Evolutionary conservation across 1,140 invertebrate genomes (phyloP).

Genomic region (Lepidotrigona ventralis): DNA sequence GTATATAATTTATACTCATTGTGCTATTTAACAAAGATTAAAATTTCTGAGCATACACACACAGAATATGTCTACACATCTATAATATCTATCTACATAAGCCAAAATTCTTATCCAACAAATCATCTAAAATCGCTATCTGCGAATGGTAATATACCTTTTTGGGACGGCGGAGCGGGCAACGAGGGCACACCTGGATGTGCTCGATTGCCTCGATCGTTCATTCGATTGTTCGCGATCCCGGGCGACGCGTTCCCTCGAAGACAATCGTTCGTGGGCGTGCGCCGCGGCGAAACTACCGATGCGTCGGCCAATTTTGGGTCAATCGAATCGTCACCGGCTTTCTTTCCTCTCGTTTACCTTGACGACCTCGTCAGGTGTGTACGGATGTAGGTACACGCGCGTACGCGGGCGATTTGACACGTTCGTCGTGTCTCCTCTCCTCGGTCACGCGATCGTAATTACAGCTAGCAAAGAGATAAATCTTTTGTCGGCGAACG

Average conservation of each 20-base stretch:
- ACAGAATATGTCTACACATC: too few relatives aligned
- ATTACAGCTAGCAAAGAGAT: slow-evolving; percentile 21
- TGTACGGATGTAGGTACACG: not conserved
- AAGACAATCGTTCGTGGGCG: slow-evolving; percentile 71
- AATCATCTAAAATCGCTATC: too few relatives aligned
- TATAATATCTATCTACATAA: too few relatives aligned
- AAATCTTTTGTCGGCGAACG: slow-evolving; percentile 20
- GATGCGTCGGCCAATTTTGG: slow-evolving; percentile 68
- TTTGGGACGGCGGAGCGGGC: not conserved
- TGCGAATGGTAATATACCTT: too few relatives aligned
- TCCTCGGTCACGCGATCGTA: not conserved
- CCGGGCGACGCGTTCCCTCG: slow-evolving; percentile 23
- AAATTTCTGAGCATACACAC: too few relatives aligned
- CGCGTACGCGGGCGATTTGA: not conserved
- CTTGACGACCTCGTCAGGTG: not conserved
- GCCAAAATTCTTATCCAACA: too few relatives aligned
- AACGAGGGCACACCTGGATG: slow-evolving; percentile 36
- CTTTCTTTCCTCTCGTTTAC: slow-evolving; percentile 42
- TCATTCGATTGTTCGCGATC: not conserved
- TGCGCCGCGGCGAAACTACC: slow-evolving; percentile 47
- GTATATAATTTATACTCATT: too few relatives aligned
- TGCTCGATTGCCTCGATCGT: slow-evolving; percentile 38
- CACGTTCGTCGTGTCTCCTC: not conserved
- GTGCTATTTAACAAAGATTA: too few relatives aligned
- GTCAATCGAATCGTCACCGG: slow-evolving; percentile 71